Base-by-base conservation (phyloP, 2,888 invertebrate species). In the Brachynemurus nebulosus region DNA sequence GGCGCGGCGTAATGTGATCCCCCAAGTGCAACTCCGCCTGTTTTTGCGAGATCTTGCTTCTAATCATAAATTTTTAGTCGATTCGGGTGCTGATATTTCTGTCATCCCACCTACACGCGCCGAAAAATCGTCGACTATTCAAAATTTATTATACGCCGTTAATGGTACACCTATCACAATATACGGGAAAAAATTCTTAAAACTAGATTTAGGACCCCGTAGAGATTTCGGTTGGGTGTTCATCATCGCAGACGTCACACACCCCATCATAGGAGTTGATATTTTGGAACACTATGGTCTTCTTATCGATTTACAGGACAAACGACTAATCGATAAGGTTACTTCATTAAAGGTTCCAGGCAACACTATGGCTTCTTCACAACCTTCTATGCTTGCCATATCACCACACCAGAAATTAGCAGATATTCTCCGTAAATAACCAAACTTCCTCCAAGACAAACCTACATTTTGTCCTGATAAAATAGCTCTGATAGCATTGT, bases 81-180 rank as follows among this genome's bases (percentile, higher is more conserved):
- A 50, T 39, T 48, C 50, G 20, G 48, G 50, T 12, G n/a, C n/a
- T n/a, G n/a, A n/a, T n/a, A n/a, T n/a, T n/a, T n/a, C n/a, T n/a
- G n/a, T n/a, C n/a, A n/a, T n/a, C n/a, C n/a, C n/a, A n/a, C n/a
- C n/a, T n/a, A n/a, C n/a, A n/a, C n/a, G n/a, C n/a, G n/a, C n/a
- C n/a, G n/a, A n/a, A n/a, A n/a, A n/a, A n/a, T n/a, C n/a, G n/a
- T n/a, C n/a, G n/a, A n/a, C n/a, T n/a, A 25, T 49, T 1, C 36
- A 23, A 17, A n/a, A n/a, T n/a, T n/a, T n/a, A n/a, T 36, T 51
- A 1, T 48, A 33, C 18, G 48, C 51, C 40, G 50, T 48, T 17
- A 50, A 50, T n/a, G n/a, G 17, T 3, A 48, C 51, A 1, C 46
- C 43, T 21, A 35, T 35, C 12, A 8, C 35, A 11, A 35, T 12